Evolutionary conservation across 2,888 invertebrate genomes (phyloP), one percentile per base, ranked within the genome.

Genomic region (Harpalus rufipes): DNA sequence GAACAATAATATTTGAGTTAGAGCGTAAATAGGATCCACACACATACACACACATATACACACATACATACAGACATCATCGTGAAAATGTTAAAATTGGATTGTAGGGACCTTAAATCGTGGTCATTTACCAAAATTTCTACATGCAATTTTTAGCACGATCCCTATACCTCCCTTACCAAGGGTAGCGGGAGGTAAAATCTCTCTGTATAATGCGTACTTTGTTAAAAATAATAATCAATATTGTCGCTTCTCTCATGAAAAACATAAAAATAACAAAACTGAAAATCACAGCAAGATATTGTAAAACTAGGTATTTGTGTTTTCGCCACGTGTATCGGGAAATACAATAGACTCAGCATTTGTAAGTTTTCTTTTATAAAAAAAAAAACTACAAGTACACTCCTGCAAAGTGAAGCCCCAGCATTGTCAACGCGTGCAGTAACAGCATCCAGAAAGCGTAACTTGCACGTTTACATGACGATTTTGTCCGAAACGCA

Each of bases 401-500:
- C 72, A 41, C 7, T 10, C 10, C 72, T 74, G 72, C 8, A 65
- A 32, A 32, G 32, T 65, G 68, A 72, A 72, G 7, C 72, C 41
- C 8, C 68, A 18, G 41, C 21, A 51, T 74, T 44, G 72, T 74
- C 72, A 74, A 16, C 44, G 72, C 72, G 44, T 44, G 72, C 72
- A 44, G 41, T 74, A 74, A 74, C 44, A 74, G 44, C 41, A 65
- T 63, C 56, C 65, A 65, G 81, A 65, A 81, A 65, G 81, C 65
- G 81, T 68, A 81, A 56, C 65, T 78, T 65, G 68, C 68, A 65
- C 51, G 65, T 44, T 81, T 65, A 51, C 68, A 68, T 56, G 81
- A 81, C 21, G 81, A 81, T 68, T 61, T 81, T 81, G 81, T 81
- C 81, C 81, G 81, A 81, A 81, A 61, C 81, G 68, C 81, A 68